phyloP scores from a whole-genome alignment of 2,797 vertebrate genomes.

The Sebastiscus tertius region DNA sequence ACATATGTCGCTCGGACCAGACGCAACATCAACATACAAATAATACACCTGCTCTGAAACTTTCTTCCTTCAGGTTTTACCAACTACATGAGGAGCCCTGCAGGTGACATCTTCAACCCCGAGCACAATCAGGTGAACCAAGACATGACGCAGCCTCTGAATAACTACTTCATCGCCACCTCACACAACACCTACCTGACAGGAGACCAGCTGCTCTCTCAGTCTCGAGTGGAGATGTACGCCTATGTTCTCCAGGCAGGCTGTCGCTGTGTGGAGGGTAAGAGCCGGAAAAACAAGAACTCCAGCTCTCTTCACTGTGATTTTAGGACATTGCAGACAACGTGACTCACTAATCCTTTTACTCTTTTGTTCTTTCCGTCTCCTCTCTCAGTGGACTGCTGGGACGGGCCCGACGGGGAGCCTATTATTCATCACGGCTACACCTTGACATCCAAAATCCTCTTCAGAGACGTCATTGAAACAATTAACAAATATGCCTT shows the following conservation, averaged over 20 bases:
- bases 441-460: conserved; percentile 94
- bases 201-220: conserved; percentile 96
- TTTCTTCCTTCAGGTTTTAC: conserved; percentile 87
- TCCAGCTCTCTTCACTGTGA: not conserved
- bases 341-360: not conserved
- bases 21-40: not conserved
- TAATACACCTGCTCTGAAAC: conserved; percentile 1
- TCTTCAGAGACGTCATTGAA: conserved; percentile 91
- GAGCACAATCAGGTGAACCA: conserved; percentile 91
- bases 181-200: conserved; percentile 98
- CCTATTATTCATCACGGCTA: conserved; percentile 94
- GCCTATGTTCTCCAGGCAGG: conserved; percentile 95
- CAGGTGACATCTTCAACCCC: conserved; percentile 94
- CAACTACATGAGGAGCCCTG: conserved; percentile 93
- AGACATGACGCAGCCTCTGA: conserved; percentile 93
- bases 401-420: conserved; percentile 93
- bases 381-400: conserved; percentile 88
- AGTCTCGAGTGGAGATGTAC: conserved; percentile 96
- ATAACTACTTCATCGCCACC: conserved; percentile 94
- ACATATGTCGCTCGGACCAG: not conserved
- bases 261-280: conserved; percentile 96
- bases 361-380: not conserved
- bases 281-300: conserved; percentile 50
- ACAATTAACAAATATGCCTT: conserved; percentile 94
- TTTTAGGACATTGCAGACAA: not conserved